Base-by-base conservation (phyloP, 2,113 vertebrate species). In the Notarius quadriscutis region DNA sequence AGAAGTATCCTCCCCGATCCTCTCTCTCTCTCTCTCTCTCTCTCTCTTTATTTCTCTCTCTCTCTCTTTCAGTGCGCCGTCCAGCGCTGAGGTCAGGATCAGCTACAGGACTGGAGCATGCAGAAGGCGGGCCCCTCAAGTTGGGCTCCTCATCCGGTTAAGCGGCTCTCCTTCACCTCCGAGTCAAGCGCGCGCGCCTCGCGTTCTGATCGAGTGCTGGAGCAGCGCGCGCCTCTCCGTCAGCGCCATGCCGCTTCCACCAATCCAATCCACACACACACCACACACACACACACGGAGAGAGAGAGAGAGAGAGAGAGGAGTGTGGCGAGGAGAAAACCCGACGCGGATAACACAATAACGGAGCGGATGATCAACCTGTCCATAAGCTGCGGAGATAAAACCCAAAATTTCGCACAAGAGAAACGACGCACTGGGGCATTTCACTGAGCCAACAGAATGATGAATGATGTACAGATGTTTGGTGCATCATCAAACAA, bases 191-290 rank as follows among this genome's bases (percentile, higher is more conserved):
- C 84, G 88, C 69, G 90, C 90, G 78, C 69, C 57, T 63, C 67
- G 91, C 92, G 89, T 91, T 92, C 90, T 92, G 86, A 93, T 93
- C 91, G 89, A 88, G 93, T 92, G 92, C 89, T 91, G 92, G 91
- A 88, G 83, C 84, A 86, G 88, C 90, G 90, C 92, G 89, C 92
- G 91, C 89, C 89, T 91, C 5, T 92, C 93, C 25, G 92, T 90
- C 92, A 90, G 90, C 92, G 92, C 93, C 92, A 93, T 91, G 88
- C 91, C 92, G 89, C 91, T 91, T 74, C 93, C 94, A 92, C 93
- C 95, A 95, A 95, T 94, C 93, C 92, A 93, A 91, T n/a, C 88
- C 84, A 90, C 92, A 15, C 80, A 7, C 80, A 5, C 67, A 41
- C 83, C 83, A 2, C 69, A 9, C 69, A n/a, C 69, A n/a, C 30